Evolutionary conservation across 2,888 invertebrate genomes (phyloP).

Genomic region (Diaprepes abbreviatus): DNA sequence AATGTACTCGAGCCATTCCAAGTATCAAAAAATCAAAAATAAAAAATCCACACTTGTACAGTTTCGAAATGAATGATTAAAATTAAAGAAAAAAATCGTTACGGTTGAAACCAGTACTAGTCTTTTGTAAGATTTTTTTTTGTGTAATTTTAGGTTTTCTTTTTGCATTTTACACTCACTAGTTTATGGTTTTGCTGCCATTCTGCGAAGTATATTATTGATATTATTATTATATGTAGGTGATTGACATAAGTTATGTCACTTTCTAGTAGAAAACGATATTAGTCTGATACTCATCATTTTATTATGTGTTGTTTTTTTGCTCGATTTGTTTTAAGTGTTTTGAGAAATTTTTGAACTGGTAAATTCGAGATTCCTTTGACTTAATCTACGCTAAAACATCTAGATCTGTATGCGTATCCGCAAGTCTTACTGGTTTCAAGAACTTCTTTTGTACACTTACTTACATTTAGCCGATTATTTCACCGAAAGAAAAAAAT

Average conservation of each 20-base stretch:
- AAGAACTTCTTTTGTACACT: no score
- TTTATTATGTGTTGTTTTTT: not conserved
- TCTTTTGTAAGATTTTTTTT: conserved; percentile 56
- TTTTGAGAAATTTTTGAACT: not conserved
- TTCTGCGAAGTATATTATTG: conserved; percentile 41
- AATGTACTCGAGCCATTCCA: no score
- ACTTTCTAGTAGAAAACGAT: not conserved
- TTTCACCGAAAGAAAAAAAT: conserved; percentile 2
- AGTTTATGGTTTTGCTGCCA: conserved; percentile 56
- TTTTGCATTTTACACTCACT: conserved; percentile 49
- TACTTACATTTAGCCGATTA: no score
- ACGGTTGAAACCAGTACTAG: conserved; percentile 58
- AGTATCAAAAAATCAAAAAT: not conserved
- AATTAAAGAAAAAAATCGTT: conserved; percentile 9
- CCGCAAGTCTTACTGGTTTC: no score
- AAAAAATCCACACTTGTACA: conserved; percentile 13
- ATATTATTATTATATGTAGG: no score
- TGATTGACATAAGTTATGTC: no score
- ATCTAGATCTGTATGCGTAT: no score
- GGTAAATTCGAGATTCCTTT: no score
- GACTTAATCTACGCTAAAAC: no score
- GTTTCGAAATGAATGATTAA: not conserved
- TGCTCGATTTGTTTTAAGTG: not conserved
- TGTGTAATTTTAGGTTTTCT: conserved; percentile 51
- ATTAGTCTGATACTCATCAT: not conserved